Evolutionary conservation across 37 sponge, comb jelly and placozoan species (phyloP).

Genomic region (Diacarnus erythraeanus): DNA sequence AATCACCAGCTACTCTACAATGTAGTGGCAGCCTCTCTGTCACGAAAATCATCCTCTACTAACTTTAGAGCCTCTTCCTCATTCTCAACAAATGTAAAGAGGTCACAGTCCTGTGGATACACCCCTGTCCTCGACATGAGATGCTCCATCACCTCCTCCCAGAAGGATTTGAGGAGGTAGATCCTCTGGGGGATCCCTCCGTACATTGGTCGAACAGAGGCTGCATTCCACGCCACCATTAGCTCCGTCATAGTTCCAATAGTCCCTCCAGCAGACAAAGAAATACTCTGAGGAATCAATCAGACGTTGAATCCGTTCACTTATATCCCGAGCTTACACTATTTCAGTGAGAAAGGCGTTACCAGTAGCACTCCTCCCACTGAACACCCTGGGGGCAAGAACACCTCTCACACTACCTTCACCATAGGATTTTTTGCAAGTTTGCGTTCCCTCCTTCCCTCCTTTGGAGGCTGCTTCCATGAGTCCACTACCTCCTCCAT

Average conservation of each 20-base stretch:
- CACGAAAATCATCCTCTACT: conserved; percentile 25
- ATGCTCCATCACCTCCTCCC: conserved; percentile 35
- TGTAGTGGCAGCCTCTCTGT: conserved; percentile 11
- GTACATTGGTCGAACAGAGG: conserved; percentile 11
- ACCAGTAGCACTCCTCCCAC: conserved; percentile 18
- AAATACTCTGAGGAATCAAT: conserved; percentile 41
- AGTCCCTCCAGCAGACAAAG: conserved; percentile 56
- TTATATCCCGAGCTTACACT: conserved; percentile 10
- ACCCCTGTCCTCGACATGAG: conserved; percentile 17
- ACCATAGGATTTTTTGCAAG: background rate
- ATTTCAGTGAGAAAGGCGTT: conserved; percentile 43
- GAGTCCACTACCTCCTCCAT: conserved; percentile 75
- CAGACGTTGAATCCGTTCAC: conserved; percentile 48
- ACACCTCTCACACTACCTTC: conserved; percentile 37
- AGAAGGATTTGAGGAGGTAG: conserved; percentile 39
- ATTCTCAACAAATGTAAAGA: conserved; percentile 36
- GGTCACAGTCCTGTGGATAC: conserved; percentile 10
- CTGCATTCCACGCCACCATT: conserved; percentile 49
- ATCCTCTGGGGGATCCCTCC: conserved; percentile 40
- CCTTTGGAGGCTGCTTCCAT: conserved; percentile 77
- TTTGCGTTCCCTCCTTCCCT: conserved; percentile 35
- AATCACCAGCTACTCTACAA: no score
- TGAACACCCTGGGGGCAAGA: conserved; percentile 61
- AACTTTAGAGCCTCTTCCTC: conserved; percentile 32
- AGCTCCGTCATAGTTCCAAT: conserved; percentile 77